These are phyloP conservation scores for Mormoops blainvillei DNA, from an alignment of 2,113 vertebrate species.

Conservation along the genomic window DNA sequence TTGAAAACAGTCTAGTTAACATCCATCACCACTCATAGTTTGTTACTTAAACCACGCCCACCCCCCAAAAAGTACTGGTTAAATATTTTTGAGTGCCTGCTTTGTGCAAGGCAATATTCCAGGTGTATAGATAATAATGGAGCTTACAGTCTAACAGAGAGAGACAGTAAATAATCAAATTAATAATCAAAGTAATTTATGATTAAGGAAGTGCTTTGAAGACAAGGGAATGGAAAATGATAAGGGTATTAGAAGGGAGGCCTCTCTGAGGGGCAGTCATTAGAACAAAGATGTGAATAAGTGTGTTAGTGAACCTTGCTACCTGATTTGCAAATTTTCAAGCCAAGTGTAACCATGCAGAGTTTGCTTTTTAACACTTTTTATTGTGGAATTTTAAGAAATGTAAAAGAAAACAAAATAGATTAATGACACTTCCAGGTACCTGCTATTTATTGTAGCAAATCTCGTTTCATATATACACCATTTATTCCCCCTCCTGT, in stretches of 20 bases:
- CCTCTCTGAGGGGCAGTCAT: background rate
- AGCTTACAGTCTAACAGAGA: background rate
- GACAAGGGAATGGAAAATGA: background rate
- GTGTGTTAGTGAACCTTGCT: background rate
- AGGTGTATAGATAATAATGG: background rate
- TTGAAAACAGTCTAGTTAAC: background rate
- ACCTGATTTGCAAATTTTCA: background rate
- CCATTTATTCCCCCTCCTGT: background rate
- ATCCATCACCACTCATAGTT: background rate
- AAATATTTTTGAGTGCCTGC: background rate
- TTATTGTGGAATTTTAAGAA: background rate
- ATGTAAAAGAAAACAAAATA: background rate
- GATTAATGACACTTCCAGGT: background rate
- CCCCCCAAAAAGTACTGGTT: background rate
- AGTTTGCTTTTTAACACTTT: background rate
- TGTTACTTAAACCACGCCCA: background rate
- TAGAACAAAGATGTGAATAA: background rate
- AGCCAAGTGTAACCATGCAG: background rate
- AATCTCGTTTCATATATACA: background rate
- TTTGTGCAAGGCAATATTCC: background rate
- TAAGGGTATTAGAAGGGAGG: background rate
- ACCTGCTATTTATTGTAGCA: background rate
- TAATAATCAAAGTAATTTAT: background rate
- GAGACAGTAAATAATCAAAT: background rate
- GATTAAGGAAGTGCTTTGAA: background rate